Conservation (phyloP, 1,140 invertebrate genomes). For the Trachymyrmex cornetzi region DNA sequence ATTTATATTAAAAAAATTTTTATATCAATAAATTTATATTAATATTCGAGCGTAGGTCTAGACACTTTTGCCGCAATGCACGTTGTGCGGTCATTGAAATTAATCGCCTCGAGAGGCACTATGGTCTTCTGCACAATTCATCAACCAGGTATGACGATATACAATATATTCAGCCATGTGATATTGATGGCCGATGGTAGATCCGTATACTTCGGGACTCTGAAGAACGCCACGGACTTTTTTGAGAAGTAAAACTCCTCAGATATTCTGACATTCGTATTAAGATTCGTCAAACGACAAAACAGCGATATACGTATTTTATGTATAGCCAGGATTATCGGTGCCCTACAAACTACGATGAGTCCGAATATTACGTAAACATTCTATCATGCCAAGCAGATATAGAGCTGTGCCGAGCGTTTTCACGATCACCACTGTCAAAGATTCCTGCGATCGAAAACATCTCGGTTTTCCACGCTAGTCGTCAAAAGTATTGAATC, state of each 20-base stretch:
- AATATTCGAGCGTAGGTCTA: constrained; percentile 86
- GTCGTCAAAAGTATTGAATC: constrained; percentile 50
- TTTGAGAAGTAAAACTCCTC: constrained; percentile 68
- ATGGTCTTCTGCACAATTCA: constrained; percentile 95
- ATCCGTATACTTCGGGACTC: constrained; percentile 87
- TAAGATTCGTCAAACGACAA: background rate
- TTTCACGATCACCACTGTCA: constrained; percentile 52
- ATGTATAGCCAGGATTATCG: constrained; percentile 42
- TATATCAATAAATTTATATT: too few species aligned
- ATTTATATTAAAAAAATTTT: too few species aligned
- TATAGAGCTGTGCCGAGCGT: constrained; percentile 50
- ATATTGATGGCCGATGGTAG: constrained; percentile 87
- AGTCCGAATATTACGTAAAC: constrained; percentile 76
- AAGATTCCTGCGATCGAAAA: constrained; percentile 26
- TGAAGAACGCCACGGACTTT: constrained; percentile 62
- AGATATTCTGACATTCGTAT: background rate
- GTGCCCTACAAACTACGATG: constrained; percentile 73
- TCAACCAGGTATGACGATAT: constrained; percentile 93
- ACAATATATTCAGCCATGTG: constrained; percentile 89
- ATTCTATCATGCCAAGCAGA: constrained; percentile 55
- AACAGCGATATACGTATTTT: constrained; percentile 12
- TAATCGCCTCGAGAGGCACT: constrained; percentile 89
- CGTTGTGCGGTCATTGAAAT: constrained; percentile 89
- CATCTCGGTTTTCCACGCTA: background rate
- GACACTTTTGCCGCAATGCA: constrained; percentile 91